phyloP scores from a whole-genome alignment of 2,888 invertebrate species.

The Gymnosoma rotundatum region DNA sequence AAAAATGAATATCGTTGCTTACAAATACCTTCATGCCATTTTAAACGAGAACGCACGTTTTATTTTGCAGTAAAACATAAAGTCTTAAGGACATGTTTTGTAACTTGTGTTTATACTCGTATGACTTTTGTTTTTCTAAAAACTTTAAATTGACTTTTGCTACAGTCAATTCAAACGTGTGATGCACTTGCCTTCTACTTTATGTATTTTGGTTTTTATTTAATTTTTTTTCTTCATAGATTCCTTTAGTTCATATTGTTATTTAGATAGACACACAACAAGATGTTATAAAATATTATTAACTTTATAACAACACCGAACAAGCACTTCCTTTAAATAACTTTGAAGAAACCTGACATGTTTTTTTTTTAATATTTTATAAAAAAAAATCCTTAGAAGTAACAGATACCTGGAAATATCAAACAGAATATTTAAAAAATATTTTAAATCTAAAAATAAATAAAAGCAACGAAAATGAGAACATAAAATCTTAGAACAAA shows the following conservation, averaged over 20 bases:
- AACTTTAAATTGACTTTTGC: constrained; percentile 47
- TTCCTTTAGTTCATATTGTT: constrained; percentile 63
- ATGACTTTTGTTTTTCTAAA: constrained; percentile 17
- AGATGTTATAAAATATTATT: constrained; percentile 53
- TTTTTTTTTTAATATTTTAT: too few species aligned
- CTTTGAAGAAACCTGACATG: neutral
- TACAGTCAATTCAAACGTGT: constrained; percentile 33
- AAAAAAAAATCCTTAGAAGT: neutral
- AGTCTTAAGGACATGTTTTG: constrained; percentile 13
- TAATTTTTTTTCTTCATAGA: constrained; percentile 32
- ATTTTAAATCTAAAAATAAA: neutral
- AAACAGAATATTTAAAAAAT: constrained; percentile 39
- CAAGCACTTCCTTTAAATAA: neutral
- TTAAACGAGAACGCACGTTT: constrained; percentile 58
- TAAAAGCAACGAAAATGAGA: constrained; percentile 7
- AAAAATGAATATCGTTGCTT: too few species aligned
- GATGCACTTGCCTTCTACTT: constrained; percentile 42
- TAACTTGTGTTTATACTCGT: constrained; percentile 8
- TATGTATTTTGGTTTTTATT: constrained; percentile 21
- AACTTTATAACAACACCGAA: constrained; percentile 29
- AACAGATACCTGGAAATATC: constrained; percentile 5
- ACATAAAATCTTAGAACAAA: constrained; percentile 5
- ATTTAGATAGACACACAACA: constrained; percentile 63
- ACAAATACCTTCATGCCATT: constrained; percentile 42
- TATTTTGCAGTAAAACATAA: constrained; percentile 50